phyloP scores from a whole-genome alignment of 2,113 vertebrate species.

The Aegotheles bennettii region DNA sequence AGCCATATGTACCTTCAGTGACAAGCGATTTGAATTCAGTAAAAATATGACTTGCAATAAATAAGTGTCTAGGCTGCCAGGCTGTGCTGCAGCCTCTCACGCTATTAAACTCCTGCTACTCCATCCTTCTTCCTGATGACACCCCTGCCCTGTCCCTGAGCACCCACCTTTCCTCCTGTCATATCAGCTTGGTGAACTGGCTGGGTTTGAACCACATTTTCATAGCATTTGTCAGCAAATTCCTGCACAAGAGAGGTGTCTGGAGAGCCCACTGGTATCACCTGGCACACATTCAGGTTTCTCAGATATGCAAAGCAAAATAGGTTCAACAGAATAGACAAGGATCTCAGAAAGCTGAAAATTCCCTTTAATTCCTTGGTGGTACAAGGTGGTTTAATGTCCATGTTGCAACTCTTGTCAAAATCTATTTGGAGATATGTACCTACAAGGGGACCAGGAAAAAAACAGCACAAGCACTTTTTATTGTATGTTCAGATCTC shows the following conservation, averaged over 20 bases:
- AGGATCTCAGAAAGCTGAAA: not conserved
- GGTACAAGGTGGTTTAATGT: not conserved
- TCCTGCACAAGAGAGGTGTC: not conserved
- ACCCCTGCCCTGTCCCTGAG: not conserved
- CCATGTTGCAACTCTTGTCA: not conserved
- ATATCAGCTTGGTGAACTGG: accelerated
- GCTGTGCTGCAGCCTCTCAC: not conserved
- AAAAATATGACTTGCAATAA: not conserved
- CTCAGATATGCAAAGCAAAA: not conserved
- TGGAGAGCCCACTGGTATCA: not conserved
- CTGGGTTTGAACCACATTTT: not conserved
- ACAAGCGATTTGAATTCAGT: not conserved
- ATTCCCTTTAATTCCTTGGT: not conserved
- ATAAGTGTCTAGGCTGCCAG: not conserved
- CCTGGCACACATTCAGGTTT: accelerated
- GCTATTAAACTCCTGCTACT: not conserved
- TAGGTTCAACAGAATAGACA: not conserved
- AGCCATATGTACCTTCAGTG: not conserved
- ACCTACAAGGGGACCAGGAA: accelerated
- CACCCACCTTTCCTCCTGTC: not conserved
- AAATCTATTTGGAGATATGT: not conserved
- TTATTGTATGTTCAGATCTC: not conserved
- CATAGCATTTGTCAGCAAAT: not conserved
- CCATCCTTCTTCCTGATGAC: not conserved
- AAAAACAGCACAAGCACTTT: not conserved